Evolutionary conservation across 2,797 vertebrate genomes (phyloP).

Genomic region (Peromyscus eremicus): DNA sequence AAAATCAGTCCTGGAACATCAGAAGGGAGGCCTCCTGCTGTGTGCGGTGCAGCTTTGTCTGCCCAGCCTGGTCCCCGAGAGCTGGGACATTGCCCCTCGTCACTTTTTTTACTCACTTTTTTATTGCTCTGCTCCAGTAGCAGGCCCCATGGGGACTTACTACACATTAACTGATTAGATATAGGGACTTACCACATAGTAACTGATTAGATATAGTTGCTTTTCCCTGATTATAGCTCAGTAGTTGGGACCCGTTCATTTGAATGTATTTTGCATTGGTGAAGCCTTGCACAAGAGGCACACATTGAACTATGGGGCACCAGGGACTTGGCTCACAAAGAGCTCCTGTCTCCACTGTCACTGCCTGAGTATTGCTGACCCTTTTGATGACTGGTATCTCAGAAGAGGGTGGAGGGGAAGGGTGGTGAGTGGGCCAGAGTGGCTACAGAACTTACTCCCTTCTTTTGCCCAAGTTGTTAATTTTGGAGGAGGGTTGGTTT

Average conservation of each 20-base stretch:
- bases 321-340: not conserved
- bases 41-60: not conserved
- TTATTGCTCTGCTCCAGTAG: not conserved
- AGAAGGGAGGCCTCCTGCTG: not conserved
- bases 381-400: slow-evolving; percentile 16
- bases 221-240: not conserved
- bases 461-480: not conserved
- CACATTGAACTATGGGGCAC: slow-evolving; percentile 39
- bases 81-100: not conserved
- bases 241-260: slow-evolving; percentile 66
- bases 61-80: not conserved
- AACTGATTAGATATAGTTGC: slow-evolving; percentile 52
- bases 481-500: slow-evolving; percentile 11
- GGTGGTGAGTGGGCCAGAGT: not conserved
- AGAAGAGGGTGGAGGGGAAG: not conserved
- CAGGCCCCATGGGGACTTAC: not conserved
- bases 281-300: slow-evolving; percentile 36
- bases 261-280: slow-evolving; percentile 62
- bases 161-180: slow-evolving; percentile 55
- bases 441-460: not conserved
- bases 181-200: slow-evolving; percentile 12
- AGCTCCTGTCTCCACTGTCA: slow-evolving; percentile 52
- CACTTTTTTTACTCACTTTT: not conserved
- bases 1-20: not conserved
- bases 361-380: slow-evolving; percentile 41